phyloP scores from a whole-genome alignment of 1,140 invertebrate species.

The Bombus balteatus region DNA sequence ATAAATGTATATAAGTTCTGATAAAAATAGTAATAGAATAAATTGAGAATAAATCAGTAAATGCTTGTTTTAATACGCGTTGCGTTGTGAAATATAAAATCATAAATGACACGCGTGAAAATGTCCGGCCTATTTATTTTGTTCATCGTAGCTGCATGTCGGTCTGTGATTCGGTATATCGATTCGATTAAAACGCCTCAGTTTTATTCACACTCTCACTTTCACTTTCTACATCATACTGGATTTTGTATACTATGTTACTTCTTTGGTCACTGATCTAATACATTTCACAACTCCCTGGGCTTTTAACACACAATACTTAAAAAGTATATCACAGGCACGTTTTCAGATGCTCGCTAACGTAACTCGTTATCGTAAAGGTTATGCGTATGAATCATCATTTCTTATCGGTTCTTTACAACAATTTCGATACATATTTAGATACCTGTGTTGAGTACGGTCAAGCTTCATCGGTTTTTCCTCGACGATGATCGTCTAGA shows the following conservation, averaged over 20 bases:
- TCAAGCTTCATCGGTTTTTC: conserved; percentile 37
- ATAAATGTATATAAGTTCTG: background rate
- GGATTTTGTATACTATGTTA: conserved; percentile 15
- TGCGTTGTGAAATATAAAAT: background rate
- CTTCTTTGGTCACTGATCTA: conserved; percentile 29
- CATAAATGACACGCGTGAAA: background rate
- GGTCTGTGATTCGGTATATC: background rate
- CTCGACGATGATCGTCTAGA: conserved; percentile 16
- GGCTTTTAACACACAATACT: conserved; percentile 8
- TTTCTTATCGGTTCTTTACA: conserved; percentile 21
- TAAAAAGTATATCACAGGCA: conserved; percentile 21
- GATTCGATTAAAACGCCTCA: background rate
- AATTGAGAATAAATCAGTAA: background rate
- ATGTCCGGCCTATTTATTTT: background rate
- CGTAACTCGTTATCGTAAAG: conserved; percentile 23
- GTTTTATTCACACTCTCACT: conserved; percentile 21
- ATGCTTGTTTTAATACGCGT: background rate
- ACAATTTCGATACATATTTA: conserved; percentile 34
- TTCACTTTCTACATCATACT: conserved; percentile 35
- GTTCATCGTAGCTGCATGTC: background rate
- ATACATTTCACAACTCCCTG: conserved; percentile 28
- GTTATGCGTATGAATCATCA: conserved; percentile 34
- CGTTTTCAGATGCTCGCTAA: conserved; percentile 5
- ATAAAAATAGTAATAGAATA: background rate
- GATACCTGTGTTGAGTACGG: conserved; percentile 46